Evolutionary conservation across 2,113 vertebrate genomes (phyloP), one percentile per base, ranked within the genome.

Genomic region (Hippopotamus amphibius): DNA sequence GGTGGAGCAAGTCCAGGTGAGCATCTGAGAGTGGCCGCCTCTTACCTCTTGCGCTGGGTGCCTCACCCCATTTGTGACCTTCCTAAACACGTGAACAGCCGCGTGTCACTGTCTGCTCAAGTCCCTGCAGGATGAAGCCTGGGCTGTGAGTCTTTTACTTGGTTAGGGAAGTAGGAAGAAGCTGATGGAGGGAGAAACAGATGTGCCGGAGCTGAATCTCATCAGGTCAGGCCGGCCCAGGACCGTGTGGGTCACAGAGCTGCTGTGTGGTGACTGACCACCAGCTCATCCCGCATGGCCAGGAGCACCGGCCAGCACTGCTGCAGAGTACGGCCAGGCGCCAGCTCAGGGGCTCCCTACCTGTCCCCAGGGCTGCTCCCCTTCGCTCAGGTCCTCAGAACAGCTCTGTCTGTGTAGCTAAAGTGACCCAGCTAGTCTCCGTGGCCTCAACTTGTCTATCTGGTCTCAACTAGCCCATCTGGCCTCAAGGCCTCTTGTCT

Each of bases 221-320:
- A 6, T 4, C 0, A 2, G 3, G 57, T 12, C 19, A 24, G 55
- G 19, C 3, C 1, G 5, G 21, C 28, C 30, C 37, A 3, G 43
- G 55, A 50, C n/a, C 0, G 14, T 22, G 2, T 11, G n/a, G 84
- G 33, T 11, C 57, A 8, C 19, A 4, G 55, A 84, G 59, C 72
- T 76, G 53, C 48, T n/a, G 4, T 4, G 30, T 26, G 80, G 37
- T 14, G 41, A 41, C 71, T 1, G 16, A 16, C 4, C 24, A 43
- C 46, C n/a, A 12, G 3, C 15, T 0, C 0, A 3, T 41, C 55
- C 71, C 6, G 0, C 10, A 19, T 0, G 24, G 83, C 74, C 33
- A 61, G 68, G 69, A 17, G 26, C 7, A 8, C 30, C 2, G 63
- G 57, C 37, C 14, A 7, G 22, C n/a, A 5, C 30, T 55, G n/a